Evolutionary conservation across 2,888 invertebrate genomes (phyloP).

Genomic region (Rapana venosa): DNA sequence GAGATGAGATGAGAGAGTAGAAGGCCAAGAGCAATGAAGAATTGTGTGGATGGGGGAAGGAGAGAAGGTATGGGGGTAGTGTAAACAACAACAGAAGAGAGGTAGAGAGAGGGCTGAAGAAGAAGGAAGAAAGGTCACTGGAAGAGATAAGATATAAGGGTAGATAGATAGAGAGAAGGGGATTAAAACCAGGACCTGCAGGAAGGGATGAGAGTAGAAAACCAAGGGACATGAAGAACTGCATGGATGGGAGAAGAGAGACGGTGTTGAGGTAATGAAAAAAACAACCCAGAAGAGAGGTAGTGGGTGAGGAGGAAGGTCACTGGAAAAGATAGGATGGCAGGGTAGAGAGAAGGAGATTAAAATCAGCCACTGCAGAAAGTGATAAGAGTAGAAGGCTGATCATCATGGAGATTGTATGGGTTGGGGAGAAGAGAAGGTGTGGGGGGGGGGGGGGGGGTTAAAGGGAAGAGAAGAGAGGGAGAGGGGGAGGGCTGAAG

Average conservation of each 20-base stretch:
- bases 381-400: too few species aligned
- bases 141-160: background rate
- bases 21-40: too few species aligned
- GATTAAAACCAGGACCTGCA: background rate
- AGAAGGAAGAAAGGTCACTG: too few species aligned
- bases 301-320: background rate
- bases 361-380: too few species aligned
- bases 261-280: background rate
- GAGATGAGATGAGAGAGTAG: too few species aligned
- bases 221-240: background rate
- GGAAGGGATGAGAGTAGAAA: background rate
- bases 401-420: too few species aligned
- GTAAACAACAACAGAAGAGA: background rate
- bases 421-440: too few species aligned
- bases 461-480: too few species aligned
- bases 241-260: background rate
- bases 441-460: too few species aligned
- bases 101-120: background rate
- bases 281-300: background rate
- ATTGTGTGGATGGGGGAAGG: too few species aligned
- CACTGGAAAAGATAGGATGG: background rate
- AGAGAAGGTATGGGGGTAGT: too few species aligned
- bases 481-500: background rate
- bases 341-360: background rate
- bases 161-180: background rate